Base-by-base conservation (phyloP, 2,113 vertebrate genomes). In the Cariama cristata region DNA sequence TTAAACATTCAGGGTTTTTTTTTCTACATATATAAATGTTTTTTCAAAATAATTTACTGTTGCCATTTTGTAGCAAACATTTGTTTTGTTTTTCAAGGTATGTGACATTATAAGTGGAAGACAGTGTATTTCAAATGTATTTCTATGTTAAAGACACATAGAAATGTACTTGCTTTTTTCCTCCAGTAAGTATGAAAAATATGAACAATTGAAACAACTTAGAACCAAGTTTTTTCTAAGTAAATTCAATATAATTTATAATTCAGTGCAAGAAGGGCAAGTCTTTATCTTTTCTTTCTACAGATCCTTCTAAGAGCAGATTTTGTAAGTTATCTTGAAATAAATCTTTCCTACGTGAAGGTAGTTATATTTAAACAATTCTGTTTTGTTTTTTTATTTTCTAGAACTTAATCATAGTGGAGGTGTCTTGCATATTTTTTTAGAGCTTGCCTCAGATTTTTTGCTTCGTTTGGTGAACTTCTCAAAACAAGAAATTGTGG, bases 101-200 rank as follows among this genome's bases (percentile, higher is more conserved):
- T 97, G 98, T 98, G 98, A 96, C 98, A 97, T 98, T 98, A 47
- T 98, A 98, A 98, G 97, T 98, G 97, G 91, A 98, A 96, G 30
- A 21, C 20, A 50, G 16, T 30, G 10, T 85, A 69, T 90, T 91
- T 86, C 52, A 68, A 66, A 47, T 50, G 13, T 50, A 14, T 75
- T 84, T 76, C 60, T 72, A 1, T 94, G 33, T 83, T 82, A 67
- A 86, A 82, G 69, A 90, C 20, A 26, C 32, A 19, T 23, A 49
- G 26, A 90, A 86, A 68, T 50, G 24, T 53, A 44, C 80, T 74
- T 86, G 23, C 21, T 56, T 79, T 91, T 88, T 79, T 45, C 55
- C 0, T 10, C 28, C n/a, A 69, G 0, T 23, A 63, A 80, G 21
- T 76, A 55, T 30, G 16, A 63, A 73, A 58, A 95, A 40, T 62